Evolutionary conservation across 2,113 vertebrate genomes (phyloP), one percentile per base, ranked within the genome.

Genomic region (Cebidichthys violaceus): DNA sequence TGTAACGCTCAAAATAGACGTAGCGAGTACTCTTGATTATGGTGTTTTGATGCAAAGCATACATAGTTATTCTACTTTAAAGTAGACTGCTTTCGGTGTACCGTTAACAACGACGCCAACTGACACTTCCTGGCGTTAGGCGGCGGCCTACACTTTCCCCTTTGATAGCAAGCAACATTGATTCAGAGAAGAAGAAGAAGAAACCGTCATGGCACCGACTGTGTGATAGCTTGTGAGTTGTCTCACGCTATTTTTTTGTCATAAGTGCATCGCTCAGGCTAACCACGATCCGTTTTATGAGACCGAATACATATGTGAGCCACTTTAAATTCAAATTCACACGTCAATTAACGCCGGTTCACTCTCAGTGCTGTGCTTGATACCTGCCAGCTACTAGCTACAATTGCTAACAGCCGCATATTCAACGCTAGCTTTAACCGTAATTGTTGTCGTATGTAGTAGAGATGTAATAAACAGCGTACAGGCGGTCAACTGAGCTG

Each of bases 151-250:
- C 52, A 6, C n/a, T 1, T 1, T 5, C 17, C 18, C 20, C 5
- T 37, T 33, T 27, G 39, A 54, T 57, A 29, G 1, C 4, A 15
- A 64, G 6, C 47, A 10, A 4, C 8, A 8, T 66, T 6, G 1
- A 14, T 1, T 0, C 1, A 52, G 7, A 9, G 8, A 9, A 82
- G 83, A 82, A 86, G 83, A 77, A 87, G 84, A 75, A 47, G 47
- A 66, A 43, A 15, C 1, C 5, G 0, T 9, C 5, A 24, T 11
- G 20, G 77, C 33, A 50, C 8, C 0, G 7, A 22, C 6, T 20
- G 13, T 8, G 14, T 70, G 47, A 4, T 66, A 61, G 70, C 66
- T 27, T 39, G 71, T 37, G 10, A 50, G 17, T 37, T 33, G 17
- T 59, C 7, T 60, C 75, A 69, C 31, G 29, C 18, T 1, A 1